Evolutionary conservation across 1,140 invertebrate genomes (phyloP).

Genomic region (Drosophila navojoa): DNA sequence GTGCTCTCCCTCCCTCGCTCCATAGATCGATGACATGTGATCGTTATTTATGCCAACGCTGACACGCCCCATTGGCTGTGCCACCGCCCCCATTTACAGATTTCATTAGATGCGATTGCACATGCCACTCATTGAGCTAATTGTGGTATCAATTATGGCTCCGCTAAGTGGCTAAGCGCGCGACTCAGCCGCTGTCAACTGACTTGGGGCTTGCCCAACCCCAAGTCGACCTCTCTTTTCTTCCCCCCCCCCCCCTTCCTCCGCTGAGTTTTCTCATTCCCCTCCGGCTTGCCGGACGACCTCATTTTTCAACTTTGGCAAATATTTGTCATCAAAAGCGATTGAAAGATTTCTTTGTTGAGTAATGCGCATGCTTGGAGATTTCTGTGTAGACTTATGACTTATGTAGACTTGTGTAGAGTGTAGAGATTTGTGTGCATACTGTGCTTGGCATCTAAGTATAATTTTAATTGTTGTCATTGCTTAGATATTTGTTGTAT

Average conservation of each 20-base stretch:
- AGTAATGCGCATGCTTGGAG: not conserved
- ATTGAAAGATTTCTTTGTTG: not conserved
- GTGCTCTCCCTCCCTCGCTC: not conserved
- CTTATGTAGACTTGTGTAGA: too few relatives aligned
- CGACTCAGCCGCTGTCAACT: constrained; percentile 32
- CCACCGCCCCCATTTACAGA: constrained; percentile 3
- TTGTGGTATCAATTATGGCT: constrained; percentile 73
- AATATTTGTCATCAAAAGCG: not conserved
- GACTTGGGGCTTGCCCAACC: constrained; percentile 8
- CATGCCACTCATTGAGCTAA: constrained; percentile 56
- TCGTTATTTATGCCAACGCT: constrained; percentile 61
- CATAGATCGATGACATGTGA: constrained; percentile 59
- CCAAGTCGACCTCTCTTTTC: not conserved
- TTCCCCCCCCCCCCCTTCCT: not conserved
- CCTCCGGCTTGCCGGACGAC: not conserved
- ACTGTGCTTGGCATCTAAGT: too few relatives aligned
- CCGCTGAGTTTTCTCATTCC: not conserved
- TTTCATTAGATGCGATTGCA: constrained; percentile 57
- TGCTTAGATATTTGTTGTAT: too few relatives aligned
- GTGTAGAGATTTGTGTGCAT: too few relatives aligned
- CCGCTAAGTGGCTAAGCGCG: constrained; percentile 39
- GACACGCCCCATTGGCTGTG: constrained; percentile 60
- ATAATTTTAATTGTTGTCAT: too few relatives aligned
- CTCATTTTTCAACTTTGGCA: not conserved
- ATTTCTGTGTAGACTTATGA: too few relatives aligned